Base-by-base conservation (phyloP, 1,140 invertebrate species). In the Drosophila mauritiana region DNA sequence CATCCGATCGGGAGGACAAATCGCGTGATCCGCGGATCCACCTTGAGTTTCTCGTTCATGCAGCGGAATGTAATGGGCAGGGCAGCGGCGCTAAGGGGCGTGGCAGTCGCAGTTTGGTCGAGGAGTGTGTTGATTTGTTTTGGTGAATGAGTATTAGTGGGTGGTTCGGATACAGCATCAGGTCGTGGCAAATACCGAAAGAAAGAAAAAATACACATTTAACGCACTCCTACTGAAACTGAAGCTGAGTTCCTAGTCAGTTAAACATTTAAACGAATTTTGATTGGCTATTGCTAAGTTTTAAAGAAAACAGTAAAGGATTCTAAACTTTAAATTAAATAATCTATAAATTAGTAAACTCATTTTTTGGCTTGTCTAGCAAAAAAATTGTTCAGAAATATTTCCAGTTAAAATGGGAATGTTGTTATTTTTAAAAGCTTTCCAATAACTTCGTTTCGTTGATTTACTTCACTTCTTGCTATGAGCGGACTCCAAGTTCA, bases 11-110 rank as follows among this genome's bases (percentile, higher is more conserved):
- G 97, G 6, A 98, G 93, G 13, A 98, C 96, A 93, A 98, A 98
- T 58, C 97, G 94, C 1, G 98, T 98, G 49, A 99, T 97, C 53
- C 98, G 94, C 34, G 96, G 94, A 93, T 99, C 98, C 61, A 99
- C 95, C 73, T 95, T 95, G 52, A 98, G 94, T 73, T 97, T 98
- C 77, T 98, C 97, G 92, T 98, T 98, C 95, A 99, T 96, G 91
- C 97, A 97, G 49, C 96, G 95, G 93, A 99, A 98, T 46, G 98
- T 98, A 48, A 99, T 95, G 43, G 98, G 98, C 48, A 99, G 94
- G 46, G 98, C 98, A 43, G 98, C 98, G 79, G 98, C 96, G 92
- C 97, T 98, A 54, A 64, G 93, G n/a, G 45, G 40, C 63, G 68
- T 59, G 52, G 67, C 67, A 56, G 70, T 61, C 6, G 40, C 57